Base-by-base conservation (phyloP, 2,888 invertebrate species). In the Agrochola litura region DNA sequence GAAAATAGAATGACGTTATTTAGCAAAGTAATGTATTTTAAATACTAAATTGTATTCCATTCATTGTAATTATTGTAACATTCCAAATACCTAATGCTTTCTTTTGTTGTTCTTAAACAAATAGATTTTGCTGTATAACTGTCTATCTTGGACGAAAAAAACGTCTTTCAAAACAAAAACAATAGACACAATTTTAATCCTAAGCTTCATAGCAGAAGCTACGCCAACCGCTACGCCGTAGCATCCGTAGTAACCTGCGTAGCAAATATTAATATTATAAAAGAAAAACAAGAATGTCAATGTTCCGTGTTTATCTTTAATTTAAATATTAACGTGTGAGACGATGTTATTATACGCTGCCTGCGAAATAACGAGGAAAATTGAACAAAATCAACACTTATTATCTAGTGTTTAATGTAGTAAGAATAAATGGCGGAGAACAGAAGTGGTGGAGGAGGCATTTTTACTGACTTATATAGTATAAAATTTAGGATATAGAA, bases 341-440 rank as follows among this genome's bases (percentile, higher is more conserved):
- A 85, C 71, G 71, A 83, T 71, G 70, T 86, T 88, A 89, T 90
- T 89, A 89, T 85, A 84, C 89, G 72, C 72, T 72, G 46, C 67
- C 71, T 63, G 79, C 86, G 85, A 87, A 90, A 90, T 91, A 92
- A 91, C 90, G 88, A 89, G 89, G 91, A 91, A 91, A 91, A 91
- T 91, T 90, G 88, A 86, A 86, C 89, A 90, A 88, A 91, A 91
- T 92, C 92, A 91, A 92, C 91, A 92, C 91, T 91, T 90, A 89
- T 91, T 91, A 91, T 91, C 88, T 89, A 89, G 85, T 89, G 91
- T 85, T 92, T 91, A 92, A 92, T 92, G 92, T 91, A 90, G 87
- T 90, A 87, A 87, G 89, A 88, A 89, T 86, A 90, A 87, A 87
- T 67, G 49, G 0, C 1, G 30, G 65, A 85, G 0, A 14, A 8